Base-by-base conservation (phyloP, 1,140 invertebrate genomes). In the Cepaea nemoralis region DNA sequence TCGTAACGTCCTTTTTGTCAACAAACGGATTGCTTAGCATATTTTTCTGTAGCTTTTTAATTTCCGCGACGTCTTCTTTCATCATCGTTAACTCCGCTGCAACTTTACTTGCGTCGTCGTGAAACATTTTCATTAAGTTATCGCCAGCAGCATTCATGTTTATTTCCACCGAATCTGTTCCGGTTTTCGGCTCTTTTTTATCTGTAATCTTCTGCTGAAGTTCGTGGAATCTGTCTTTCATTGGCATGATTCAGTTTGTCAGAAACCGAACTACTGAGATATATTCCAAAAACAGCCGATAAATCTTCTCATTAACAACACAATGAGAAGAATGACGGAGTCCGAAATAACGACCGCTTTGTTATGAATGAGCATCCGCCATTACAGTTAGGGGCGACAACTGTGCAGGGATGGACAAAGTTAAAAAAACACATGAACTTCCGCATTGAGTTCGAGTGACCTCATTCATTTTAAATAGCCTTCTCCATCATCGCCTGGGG, bases 211-310 rank as follows among this genome's bases (percentile, higher is more conserved):
- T 81, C 16, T 76, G 45, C 31, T 87, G 80, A 27, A 88, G 71
- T 70, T 88, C 87, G 33, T 77, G 73, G 12, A 88, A 74, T 66
- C 87, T 80, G 66, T 88, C 87, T 75, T 83, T 83, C 6, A 85
- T 80, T 66, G 81, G 81, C 84, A 86, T 87, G 24, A 55, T 70
- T 33, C 37, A 40, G 16, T 45, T 8, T 10, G 19, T 19, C 8
- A 45, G 42, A 19, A 55, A 55, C 16, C n/a, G n/a, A n/a, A n/a
- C n/a, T n/a, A n/a, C n/a, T n/a, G n/a, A n/a, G n/a, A n/a, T n/a
- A n/a, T n/a, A n/a, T n/a, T n/a, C n/a, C n/a, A n/a, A n/a, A n/a
- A n/a, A n/a, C n/a, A n/a, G n/a, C n/a, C n/a, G n/a, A n/a, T n/a
- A n/a, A n/a, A n/a, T n/a, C n/a, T n/a, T n/a, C n/a, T n/a, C n/a